Percentiles rank a stretch among this genome's conserved stretches.
phyloP scores from a whole-genome alignment of 2,797 vertebrate species.

The Acanthurus tractus region DNA sequence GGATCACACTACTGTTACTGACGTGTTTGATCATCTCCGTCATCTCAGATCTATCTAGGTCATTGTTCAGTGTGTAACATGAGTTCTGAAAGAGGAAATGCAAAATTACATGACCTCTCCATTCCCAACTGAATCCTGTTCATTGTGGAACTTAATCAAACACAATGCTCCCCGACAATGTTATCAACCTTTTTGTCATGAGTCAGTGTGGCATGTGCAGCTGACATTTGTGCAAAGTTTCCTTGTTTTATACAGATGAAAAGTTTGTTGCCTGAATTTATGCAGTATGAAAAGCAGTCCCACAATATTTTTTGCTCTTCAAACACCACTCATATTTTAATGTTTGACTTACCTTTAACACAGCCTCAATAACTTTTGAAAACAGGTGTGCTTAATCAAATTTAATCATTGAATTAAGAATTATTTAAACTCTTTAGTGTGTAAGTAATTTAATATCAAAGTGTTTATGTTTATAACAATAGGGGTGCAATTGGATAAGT shows the following conservation, averaged over 20 bases:
- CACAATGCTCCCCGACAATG: slow-evolving; percentile 22
- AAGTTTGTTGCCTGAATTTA: not conserved
- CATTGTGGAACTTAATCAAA: slow-evolving; percentile 28
- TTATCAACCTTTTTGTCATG: slow-evolving; percentile 27
- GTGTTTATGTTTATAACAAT: slow-evolving; percentile 10
- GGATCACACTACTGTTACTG: slow-evolving; percentile 20
- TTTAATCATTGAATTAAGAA: not conserved
- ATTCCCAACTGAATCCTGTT: slow-evolving; percentile 37
- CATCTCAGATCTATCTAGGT: slow-evolving; percentile 25
- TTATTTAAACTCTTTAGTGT: slow-evolving; percentile 2
- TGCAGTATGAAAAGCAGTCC: not conserved
- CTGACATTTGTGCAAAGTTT: slow-evolving; percentile 18
- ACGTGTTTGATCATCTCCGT: slow-evolving; percentile 41
- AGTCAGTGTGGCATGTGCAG: slow-evolving; percentile 19
- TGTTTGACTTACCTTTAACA: not conserved
- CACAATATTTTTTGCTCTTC: not conserved
- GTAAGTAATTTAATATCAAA: not conserved
- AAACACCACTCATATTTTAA: not conserved
- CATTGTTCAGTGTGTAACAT: slow-evolving; percentile 9
- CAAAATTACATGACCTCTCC: slow-evolving; percentile 30
- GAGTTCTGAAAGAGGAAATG: slow-evolving; percentile 7
- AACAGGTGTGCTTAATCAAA: not conserved
- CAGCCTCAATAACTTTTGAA: slow-evolving; percentile 4
- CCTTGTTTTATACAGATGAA: slow-evolving; percentile 10
- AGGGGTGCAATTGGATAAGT: not conserved